These are phyloP conservation scores for Temnothorax ravouxi DNA, from an alignment of 2,888 invertebrate genomes.

Conservation along the genomic window DNA sequence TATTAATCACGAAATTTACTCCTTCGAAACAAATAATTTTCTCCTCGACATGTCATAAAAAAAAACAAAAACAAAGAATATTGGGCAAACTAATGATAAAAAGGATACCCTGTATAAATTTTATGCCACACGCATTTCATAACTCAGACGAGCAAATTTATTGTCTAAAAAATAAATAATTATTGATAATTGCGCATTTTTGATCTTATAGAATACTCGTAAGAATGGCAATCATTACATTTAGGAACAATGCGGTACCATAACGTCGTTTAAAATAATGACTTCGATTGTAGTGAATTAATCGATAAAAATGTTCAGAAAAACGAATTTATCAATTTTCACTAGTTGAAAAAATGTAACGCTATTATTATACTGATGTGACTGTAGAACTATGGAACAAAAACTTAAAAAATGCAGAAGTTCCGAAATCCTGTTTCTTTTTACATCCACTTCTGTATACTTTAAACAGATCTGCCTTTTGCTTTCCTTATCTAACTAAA, in stretches of 20 bases:
- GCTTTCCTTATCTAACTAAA: background rate
- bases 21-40: background rate
- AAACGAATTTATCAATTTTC: background rate
- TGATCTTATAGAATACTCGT: constrained; percentile 18
- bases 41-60: background rate
- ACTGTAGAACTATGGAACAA: background rate
- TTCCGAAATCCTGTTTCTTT: background rate
- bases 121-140: background rate
- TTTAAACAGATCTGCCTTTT: constrained; percentile 4
- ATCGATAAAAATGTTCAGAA: constrained; percentile 4
- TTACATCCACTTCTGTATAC: background rate
- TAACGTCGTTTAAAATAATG: background rate
- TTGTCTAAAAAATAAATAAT: constrained; percentile 42
- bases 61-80: background rate
- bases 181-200: constrained; percentile 10
- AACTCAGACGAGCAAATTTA: constrained; percentile 18
- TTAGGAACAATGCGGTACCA: constrained; percentile 11
- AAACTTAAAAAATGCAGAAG: constrained; percentile 6
- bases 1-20: background rate
- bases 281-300: background rate
- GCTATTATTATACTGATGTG: background rate
- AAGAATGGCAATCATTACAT: constrained; percentile 12
- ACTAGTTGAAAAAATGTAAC: background rate
- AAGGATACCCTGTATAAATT: constrained; percentile 16
- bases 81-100: background rate